Evolutionary conservation across 2,797 vertebrate genomes (phyloP), one percentile per base, ranked within the genome.

Genomic region (Kryptolebias ocellatus): DNA sequence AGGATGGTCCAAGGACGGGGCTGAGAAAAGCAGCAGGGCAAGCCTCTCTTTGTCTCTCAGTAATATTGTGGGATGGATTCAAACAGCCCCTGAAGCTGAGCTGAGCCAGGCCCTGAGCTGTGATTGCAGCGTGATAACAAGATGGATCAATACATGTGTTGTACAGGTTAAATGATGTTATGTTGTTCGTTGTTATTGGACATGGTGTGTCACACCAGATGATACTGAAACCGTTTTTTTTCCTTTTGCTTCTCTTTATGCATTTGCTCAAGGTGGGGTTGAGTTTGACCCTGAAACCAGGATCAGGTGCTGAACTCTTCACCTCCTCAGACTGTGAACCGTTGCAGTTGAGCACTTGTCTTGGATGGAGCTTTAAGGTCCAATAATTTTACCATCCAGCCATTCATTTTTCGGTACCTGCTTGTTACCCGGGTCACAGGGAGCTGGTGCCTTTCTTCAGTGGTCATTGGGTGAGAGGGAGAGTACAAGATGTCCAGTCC

Each of bases 141-240:
- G 86, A 85, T 80, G 87, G 93, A 95, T 95, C 94, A 93, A 95
- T 95, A 93, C 68, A 49, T 80, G 89, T 87, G 92, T 93, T 94
- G 94, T 94, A 94, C 94, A 95, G 94, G 94, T 95, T 95, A 94
- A 95, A 94, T 89, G 94, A 94, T 92, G 93, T 90, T 93, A 92
- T 92, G 93, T 93, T 88, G 88, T 77, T 79, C 78, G 82, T 87
- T 93, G 92, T 91, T 92, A 90, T 92, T 92, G 92, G 87, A 87
- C 87, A 82, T 81, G 78, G 69, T 78, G 76, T 87, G 90, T 90
- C 91, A 90, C 86, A 76, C 83, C 73, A 68, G 90, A 89, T 84
- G 93, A 93, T 90, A 93, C 86, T 83, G 90, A 92, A 88, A 87
- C 89, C 74, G 20, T 24, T 24, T 71, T 78, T 77, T 75, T 10